Evolutionary conservation across 2,888 invertebrate genomes (phyloP).

Genomic region (Hydroisotoma schaefferi): DNA sequence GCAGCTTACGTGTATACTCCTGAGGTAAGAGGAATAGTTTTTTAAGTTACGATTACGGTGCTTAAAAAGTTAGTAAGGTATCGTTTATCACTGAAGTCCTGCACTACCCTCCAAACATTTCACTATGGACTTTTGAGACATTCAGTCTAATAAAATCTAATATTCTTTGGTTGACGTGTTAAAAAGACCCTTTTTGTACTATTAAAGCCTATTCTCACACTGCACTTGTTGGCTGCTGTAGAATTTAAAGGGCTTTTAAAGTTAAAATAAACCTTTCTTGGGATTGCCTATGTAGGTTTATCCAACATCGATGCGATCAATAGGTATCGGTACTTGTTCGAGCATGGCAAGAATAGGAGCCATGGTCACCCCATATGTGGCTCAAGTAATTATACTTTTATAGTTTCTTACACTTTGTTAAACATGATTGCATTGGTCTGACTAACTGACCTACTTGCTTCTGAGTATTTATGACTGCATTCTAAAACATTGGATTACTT

Average conservation of each 20-base stretch:
- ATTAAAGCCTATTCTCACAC: slow-evolving; percentile 19
- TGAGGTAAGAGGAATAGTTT: slow-evolving; percentile 60
- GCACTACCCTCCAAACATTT: too few relatives aligned
- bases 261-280: not conserved
- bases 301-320: slow-evolving; percentile 56
- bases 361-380: slow-evolving; percentile 90
- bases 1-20: slow-evolving; percentile 95
- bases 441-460: too few relatives aligned
- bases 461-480: too few relatives aligned
- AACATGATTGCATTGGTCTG: too few relatives aligned
- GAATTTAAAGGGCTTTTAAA: not conserved
- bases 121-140: too few relatives aligned
- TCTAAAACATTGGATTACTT: too few relatives aligned
- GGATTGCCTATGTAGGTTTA: slow-evolving; percentile 25
- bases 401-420: too few relatives aligned
- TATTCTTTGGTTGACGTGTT: too few relatives aligned
- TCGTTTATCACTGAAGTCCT: too few relatives aligned
- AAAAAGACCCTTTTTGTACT: too few relatives aligned
- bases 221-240: slow-evolving; percentile 1
- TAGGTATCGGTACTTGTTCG: slow-evolving; percentile 89
- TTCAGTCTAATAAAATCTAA: too few relatives aligned
- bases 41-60: not conserved
- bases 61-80: too few relatives aligned
- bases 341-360: slow-evolving; percentile 87
- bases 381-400: slow-evolving; percentile 67